Evolutionary conservation across 1,140 invertebrate genomes (phyloP).

Genomic region (Lordiphosa collinella): DNA sequence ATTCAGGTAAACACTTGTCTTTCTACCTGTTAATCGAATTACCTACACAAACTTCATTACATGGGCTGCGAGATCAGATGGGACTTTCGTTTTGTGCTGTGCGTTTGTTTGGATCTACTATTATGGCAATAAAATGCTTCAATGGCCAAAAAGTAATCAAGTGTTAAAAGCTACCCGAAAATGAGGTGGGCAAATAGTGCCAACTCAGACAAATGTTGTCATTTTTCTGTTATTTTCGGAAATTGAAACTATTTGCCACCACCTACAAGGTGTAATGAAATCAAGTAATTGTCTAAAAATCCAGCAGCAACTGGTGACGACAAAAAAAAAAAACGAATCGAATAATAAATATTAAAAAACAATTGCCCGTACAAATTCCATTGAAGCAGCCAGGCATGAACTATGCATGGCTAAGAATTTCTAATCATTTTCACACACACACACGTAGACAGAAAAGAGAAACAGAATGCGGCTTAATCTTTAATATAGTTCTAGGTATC

Average conservation of each 20-base stretch:
- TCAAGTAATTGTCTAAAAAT: not conserved
- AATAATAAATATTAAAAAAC: slow-evolving; percentile 1
- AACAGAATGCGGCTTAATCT: not conserved
- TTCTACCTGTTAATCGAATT: too few relatives aligned
- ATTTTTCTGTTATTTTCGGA: not conserved
- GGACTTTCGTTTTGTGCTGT: too few relatives aligned
- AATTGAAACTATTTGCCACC: not conserved
- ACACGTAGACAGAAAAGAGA: not conserved
- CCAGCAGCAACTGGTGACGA: not conserved
- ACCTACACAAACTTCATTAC: too few relatives aligned
- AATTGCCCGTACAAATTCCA: slow-evolving; percentile 38
- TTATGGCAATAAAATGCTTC: not conserved
- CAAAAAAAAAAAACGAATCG: not conserved
- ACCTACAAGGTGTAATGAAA: not conserved
- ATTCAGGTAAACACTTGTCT: too few relatives aligned
- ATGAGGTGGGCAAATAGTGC: not conserved
- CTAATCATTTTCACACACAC: slow-evolving; percentile 1
- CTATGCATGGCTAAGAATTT: slow-evolving; percentile 61
- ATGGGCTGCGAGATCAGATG: too few relatives aligned
- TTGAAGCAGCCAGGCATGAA: slow-evolving; percentile 58
- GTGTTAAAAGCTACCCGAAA: not conserved
- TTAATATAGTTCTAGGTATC: slow-evolving; percentile 16
- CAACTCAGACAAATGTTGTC: not conserved
- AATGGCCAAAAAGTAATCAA: not conserved
- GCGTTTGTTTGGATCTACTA: too few relatives aligned